Conservation (phyloP, 2,888 invertebrate genomes). For the Minunthozetes semirufus region DNA sequence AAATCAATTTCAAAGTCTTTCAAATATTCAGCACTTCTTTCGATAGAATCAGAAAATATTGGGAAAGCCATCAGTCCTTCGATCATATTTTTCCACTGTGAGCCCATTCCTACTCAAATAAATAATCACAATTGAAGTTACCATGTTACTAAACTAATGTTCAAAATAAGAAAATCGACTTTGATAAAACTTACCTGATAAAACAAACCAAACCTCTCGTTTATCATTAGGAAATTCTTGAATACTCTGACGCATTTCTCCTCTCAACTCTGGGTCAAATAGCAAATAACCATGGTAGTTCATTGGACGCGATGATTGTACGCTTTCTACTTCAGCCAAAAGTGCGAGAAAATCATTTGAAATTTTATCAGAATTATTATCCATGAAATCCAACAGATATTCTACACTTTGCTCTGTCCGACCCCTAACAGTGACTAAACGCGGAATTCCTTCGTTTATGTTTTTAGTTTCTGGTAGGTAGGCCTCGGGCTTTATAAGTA, state of each 20-base stretch:
- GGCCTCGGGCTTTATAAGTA: slow-evolving; percentile 59
- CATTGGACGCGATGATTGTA: neutral
- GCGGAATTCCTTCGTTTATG: slow-evolving; percentile 52
- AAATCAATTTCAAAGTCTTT: slow-evolving; percentile 72
- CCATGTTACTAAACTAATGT: too few relatives aligned
- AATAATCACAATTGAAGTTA: too few relatives aligned
- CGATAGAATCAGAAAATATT: slow-evolving; percentile 68
- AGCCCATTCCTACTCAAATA: neutral
- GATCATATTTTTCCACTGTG: slow-evolving; percentile 88
- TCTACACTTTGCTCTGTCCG: slow-evolving; percentile 72
- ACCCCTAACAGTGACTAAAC: slow-evolving; percentile 70
- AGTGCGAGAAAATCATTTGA: slow-evolving; percentile 63
- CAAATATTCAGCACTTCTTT: slow-evolving; percentile 66
- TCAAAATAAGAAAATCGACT: neutral
- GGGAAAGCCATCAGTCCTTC: slow-evolving; percentile 74
- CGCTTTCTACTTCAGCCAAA: slow-evolving; percentile 61
- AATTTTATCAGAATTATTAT: slow-evolving; percentile 50
- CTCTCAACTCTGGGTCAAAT: neutral
- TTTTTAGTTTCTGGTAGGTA: neutral
- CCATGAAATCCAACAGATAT: slow-evolving; percentile 55
- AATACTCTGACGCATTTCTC: neutral
- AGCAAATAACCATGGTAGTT: slow-evolving; percentile 55
- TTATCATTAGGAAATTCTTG: slow-evolving; percentile 47
- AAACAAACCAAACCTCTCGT: slow-evolving; percentile 88
- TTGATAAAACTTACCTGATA: slow-evolving; percentile 66